Percentiles rank a stretch among this genome's conserved stretches.
These are phyloP conservation scores for Candidula unifasciata DNA, from an alignment of 2,888 invertebrate species.

Conservation along the genomic window DNA sequence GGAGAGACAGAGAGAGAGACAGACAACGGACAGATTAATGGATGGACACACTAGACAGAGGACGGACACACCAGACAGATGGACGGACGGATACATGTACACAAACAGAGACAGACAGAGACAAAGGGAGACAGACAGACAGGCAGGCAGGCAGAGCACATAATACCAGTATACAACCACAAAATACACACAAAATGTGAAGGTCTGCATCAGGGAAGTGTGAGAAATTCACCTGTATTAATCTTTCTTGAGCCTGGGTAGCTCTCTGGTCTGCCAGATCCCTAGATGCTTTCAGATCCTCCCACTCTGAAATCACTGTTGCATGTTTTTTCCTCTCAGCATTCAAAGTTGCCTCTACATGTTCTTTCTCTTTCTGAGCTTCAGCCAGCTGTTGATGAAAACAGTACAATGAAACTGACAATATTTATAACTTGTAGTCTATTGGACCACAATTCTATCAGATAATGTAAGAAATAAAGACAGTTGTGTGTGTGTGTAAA, in stretches of 20 bases:
- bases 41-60: no score
- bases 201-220: neutral
- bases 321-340: conserved; percentile 63
- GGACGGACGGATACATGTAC: no score
- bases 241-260: conserved; percentile 65
- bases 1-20: no score
- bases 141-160: no score
- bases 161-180: no score
- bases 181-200: no score
- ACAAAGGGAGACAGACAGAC: no score
- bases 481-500: no score
- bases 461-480: neutral
- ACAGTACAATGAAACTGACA: neutral
- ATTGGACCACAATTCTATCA: neutral
- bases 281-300: conserved; percentile 63
- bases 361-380: conserved; percentile 36
- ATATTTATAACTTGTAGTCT: neutral
- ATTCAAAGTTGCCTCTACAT: conserved; percentile 61
- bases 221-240: conserved; percentile 61
- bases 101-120: no score
- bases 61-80: no score
- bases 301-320: conserved; percentile 65
- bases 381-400: conserved; percentile 29
- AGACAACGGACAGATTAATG: no score
- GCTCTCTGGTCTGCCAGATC: conserved; percentile 64